Conservation (phyloP, 2,113 vertebrate species). For the Ursus arctos region DNA sequence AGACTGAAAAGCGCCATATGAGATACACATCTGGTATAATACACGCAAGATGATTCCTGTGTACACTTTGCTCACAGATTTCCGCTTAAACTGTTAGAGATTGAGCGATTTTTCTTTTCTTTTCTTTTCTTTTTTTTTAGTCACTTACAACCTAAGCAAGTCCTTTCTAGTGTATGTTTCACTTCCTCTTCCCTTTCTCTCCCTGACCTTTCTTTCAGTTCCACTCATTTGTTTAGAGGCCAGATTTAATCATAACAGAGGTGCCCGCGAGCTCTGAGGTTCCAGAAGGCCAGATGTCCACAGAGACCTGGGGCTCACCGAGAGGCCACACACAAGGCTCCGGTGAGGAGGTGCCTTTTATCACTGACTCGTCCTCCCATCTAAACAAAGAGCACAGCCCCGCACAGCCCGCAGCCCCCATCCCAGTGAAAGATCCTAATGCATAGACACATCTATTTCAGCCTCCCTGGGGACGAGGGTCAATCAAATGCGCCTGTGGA, state of each 20-base stretch:
- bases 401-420: background rate
- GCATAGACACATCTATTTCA: background rate
- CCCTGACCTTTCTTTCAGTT: background rate
- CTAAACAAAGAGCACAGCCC: background rate
- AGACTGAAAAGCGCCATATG: background rate
- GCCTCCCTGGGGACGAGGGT: rapidly evolving
- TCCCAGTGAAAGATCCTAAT: background rate
- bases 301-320: background rate
- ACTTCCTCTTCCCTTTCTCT: background rate
- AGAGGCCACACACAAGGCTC: background rate
- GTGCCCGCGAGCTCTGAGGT: background rate
- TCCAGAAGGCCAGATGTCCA: background rate
- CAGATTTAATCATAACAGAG: background rate
- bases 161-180: background rate
- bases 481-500: rapidly evolving
- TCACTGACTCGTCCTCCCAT: background rate
- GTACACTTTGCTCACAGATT: background rate
- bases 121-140: too few relatives aligned
- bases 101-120: background rate
- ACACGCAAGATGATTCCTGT: background rate
- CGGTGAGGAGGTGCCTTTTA: background rate
- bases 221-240: background rate
- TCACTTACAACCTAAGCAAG: background rate
- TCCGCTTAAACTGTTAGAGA: background rate
- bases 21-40: background rate